Evolutionary conservation across 2,113 vertebrate genomes (phyloP).

Genomic region (Corvus moneduloides): DNA sequence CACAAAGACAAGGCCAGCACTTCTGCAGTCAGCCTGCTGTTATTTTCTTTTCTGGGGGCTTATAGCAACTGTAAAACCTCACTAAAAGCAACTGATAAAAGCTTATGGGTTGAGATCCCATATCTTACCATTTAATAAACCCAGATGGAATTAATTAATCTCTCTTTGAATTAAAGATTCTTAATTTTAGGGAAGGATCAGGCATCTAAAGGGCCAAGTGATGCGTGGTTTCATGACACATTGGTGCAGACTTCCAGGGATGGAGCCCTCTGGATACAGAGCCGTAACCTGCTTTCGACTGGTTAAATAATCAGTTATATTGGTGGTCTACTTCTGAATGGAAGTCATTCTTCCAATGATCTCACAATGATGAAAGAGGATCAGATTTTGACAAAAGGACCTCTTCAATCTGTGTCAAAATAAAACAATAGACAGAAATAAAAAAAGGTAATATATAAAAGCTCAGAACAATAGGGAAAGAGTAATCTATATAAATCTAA

Average conservation of each 20-base stretch:
- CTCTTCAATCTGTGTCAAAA: conserved; percentile 46
- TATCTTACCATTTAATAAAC: background rate
- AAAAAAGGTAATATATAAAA: background rate
- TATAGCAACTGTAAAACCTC: conserved; percentile 12
- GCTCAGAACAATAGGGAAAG: background rate
- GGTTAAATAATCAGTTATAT: background rate
- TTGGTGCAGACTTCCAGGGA: background rate
- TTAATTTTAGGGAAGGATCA: background rate
- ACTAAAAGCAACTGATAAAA: conserved; percentile 20
- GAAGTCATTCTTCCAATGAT: background rate
- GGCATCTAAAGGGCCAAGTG: background rate
- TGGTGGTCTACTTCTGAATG: background rate
- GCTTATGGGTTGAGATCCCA: background rate
- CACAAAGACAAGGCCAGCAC: background rate
- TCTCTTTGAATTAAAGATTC: background rate
- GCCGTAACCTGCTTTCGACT: background rate
- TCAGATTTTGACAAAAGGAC: background rate
- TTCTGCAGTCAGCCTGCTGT: background rate
- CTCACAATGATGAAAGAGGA: background rate
- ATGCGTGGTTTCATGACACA: background rate
- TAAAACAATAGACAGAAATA: conserved; percentile 13
- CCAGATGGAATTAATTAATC: background rate
- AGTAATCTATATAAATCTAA: conserved; percentile 12
- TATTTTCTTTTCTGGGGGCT: background rate
- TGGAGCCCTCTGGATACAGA: background rate